phyloP scores from a whole-genome alignment of 1,140 invertebrate species.

The Sitophilus oryzae region DNA sequence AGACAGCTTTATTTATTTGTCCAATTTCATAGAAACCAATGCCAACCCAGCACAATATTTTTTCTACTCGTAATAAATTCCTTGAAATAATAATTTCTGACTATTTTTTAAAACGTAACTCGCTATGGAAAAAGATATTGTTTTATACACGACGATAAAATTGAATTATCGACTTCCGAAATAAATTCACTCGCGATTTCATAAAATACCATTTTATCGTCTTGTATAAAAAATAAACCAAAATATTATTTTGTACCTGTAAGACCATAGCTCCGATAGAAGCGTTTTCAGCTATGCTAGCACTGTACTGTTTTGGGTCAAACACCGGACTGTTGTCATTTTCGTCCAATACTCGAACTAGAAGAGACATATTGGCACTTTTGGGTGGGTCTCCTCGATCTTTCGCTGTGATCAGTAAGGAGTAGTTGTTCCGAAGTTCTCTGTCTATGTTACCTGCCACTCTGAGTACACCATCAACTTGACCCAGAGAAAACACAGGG shows the following conservation, averaged over 20 bases:
- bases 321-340: conserved; percentile 94
- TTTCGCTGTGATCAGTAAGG: conserved; percentile 71
- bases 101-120: no score
- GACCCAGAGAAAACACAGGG: conserved; percentile 76
- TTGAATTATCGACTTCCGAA: no score
- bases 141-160: no score
- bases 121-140: no score
- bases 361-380: conserved; percentile 62
- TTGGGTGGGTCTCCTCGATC: conserved; percentile 83
- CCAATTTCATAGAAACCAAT: no score
- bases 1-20: no score
- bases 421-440: conserved; percentile 76
- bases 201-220: background rate
- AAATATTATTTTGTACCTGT: conserved; percentile 52
- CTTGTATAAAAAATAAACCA: background rate
- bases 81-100: no score
- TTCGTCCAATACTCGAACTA: conserved; percentile 76
- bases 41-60: no score
- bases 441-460: conserved; percentile 78
- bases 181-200: no score
- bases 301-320: conserved; percentile 79
- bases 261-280: conserved; percentile 84
- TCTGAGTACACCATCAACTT: conserved; percentile 78
- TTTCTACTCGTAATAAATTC: no score
- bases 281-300: conserved; percentile 87